phyloP scores from a whole-genome alignment of 2,888 invertebrate species.

The Mycalesis mineus region DNA sequence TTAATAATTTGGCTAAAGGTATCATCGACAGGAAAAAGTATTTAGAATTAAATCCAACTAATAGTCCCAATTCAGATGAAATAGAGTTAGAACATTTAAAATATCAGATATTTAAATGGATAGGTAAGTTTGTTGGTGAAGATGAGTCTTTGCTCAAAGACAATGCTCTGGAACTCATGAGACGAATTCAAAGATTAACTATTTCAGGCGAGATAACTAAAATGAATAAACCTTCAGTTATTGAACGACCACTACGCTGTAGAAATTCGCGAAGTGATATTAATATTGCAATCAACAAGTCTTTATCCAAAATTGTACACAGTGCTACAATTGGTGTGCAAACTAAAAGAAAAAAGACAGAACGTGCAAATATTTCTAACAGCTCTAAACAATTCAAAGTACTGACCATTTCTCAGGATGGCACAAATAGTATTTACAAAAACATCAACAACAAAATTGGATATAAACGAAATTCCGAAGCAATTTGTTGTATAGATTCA shows the following conservation, averaged over 20 bases:
- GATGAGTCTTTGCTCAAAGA: conserved; percentile 41
- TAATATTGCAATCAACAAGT: background rate
- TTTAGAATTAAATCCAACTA: conserved; percentile 42
- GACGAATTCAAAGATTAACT: conserved; percentile 35
- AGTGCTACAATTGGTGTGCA: background rate
- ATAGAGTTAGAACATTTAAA: conserved; percentile 56
- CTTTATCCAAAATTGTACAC: background rate
- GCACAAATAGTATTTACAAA: background rate
- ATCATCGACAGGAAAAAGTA: conserved; percentile 57
- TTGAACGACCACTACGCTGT: background rate
- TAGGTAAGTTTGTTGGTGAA: conserved; percentile 49
- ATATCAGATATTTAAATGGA: conserved; percentile 63
- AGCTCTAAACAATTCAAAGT: background rate
- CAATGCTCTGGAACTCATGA: conserved; percentile 46
- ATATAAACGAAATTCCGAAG: background rate
- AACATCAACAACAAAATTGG: background rate
- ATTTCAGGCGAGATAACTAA: background rate
- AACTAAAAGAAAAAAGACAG: background rate
- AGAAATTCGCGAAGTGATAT: background rate
- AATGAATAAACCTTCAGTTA: background rate
- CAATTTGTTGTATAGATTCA: background rate
- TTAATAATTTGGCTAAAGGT: conserved; percentile 52
- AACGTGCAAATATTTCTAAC: background rate
- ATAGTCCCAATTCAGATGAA: conserved; percentile 30
- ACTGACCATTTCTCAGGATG: background rate